A percentile compares a stretch with the other conserved stretches of the same genome.
Evolutionary conservation across 1,140 invertebrate species (phyloP).

Genomic region (Aphaenogaster floridana): DNA sequence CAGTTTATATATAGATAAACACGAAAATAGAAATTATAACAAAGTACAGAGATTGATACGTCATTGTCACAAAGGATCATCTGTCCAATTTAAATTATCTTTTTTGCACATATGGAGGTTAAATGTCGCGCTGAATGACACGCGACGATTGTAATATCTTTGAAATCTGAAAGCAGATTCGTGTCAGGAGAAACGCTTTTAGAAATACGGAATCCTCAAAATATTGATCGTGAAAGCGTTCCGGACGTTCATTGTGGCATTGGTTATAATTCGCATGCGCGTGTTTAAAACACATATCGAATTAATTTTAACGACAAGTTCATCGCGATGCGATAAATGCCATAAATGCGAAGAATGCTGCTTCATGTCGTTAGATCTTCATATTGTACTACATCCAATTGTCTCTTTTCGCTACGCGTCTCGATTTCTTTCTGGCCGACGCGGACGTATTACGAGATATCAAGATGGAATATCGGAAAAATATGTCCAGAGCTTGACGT

Average conservation of each 20-base stretch:
- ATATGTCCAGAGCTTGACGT: conserved; percentile 31
- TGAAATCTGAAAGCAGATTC: conserved; percentile 46
- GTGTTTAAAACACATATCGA: conserved; percentile 1
- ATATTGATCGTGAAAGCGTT: conserved; percentile 38
- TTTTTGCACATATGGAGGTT: neutral
- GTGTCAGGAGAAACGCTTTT: conserved; percentile 30
- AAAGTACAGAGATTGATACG: neutral
- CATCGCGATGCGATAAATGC: neutral
- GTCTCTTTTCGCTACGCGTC: neutral
- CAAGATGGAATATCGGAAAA: conserved; percentile 49
- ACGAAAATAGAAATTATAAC: neutral
- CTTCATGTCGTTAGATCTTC: neutral
- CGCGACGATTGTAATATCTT: neutral
- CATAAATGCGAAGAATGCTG: neutral
- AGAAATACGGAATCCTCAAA: conserved; percentile 27
- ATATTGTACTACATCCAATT: neutral
- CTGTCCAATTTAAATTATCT: neutral
- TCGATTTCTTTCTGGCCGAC: neutral
- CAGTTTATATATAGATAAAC: neutral
- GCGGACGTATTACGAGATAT: neutral
- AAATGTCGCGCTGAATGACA: conserved; percentile 10
- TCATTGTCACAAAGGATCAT: neutral
- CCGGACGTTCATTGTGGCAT: conserved; percentile 3
- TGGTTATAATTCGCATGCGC: conserved; percentile 21
- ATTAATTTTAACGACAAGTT: neutral